These are phyloP conservation scores for Pycnonotus jocosus DNA, from an alignment of 2,113 vertebrate genomes.

Conservation along the genomic window DNA sequence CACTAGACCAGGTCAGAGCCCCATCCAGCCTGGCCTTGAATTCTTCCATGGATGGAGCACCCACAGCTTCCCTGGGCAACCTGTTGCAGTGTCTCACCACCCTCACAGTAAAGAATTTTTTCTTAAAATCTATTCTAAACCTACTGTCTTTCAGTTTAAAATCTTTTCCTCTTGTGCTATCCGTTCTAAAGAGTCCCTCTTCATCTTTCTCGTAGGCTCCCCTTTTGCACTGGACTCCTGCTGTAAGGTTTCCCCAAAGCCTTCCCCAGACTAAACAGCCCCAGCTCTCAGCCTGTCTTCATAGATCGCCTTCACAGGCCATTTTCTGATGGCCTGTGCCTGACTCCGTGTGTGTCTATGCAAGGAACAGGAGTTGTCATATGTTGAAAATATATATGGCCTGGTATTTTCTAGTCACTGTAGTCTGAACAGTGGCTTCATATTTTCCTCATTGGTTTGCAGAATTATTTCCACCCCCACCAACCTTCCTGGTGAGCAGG, in stretches of 20 bases:
- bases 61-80: neutral
- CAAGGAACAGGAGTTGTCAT: neutral
- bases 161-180: neutral
- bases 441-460: neutral
- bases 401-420: neutral
- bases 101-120: neutral
- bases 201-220: neutral
- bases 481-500: neutral
- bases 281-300: neutral
- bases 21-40: neutral
- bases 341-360: neutral
- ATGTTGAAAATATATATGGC: neutral
- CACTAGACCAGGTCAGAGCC: neutral
- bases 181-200: neutral
- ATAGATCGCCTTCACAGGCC: neutral
- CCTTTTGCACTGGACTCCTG: neutral
- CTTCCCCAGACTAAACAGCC: neutral
- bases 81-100: neutral
- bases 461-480: neutral
- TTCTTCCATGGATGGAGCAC: neutral
- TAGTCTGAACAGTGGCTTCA: neutral
- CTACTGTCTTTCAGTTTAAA: neutral
- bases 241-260: neutral
- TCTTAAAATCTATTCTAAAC: neutral
- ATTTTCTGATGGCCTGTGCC: neutral